Evolutionary conservation across 2,888 invertebrate species (phyloP).

Genomic region (Hypomecis punctinalis): DNA sequence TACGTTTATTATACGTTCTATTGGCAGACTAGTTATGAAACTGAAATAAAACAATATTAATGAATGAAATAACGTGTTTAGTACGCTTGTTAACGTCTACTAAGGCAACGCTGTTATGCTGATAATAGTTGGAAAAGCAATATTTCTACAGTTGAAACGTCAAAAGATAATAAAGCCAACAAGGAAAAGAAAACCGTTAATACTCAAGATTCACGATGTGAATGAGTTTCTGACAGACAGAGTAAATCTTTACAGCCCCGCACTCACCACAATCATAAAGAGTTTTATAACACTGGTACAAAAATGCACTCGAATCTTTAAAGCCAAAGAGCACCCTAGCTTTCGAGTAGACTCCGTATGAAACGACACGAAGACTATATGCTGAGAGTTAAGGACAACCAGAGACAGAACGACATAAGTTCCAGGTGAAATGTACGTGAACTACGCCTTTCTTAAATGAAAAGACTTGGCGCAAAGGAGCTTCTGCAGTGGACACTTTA

Average conservation of each 20-base stretch:
- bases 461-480: slow-evolving; percentile 5
- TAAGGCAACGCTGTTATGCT: neutral
- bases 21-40: slow-evolving; percentile 14
- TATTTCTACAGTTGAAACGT: neutral
- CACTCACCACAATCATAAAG: slow-evolving; percentile 2
- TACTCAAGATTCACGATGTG: neutral
- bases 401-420: slow-evolving; percentile 14
- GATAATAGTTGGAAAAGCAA: neutral
- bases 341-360: slow-evolving; percentile 4
- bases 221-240: neutral
- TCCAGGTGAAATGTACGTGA: slow-evolving; percentile 3
- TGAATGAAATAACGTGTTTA: slow-evolving; percentile 2
- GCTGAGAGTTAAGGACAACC: neutral
- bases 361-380: slow-evolving; percentile 11
- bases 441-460: neutral
- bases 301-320: slow-evolving; percentile 17
- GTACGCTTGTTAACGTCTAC: slow-evolving; percentile 4
- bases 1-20: slow-evolving; percentile 2
- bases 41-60: slow-evolving; percentile 19
- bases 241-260: slow-evolving; percentile 2
- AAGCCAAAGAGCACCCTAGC: slow-evolving; percentile 18
- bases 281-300: slow-evolving; percentile 9
- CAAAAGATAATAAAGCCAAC: neutral
- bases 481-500: slow-evolving; percentile 25
- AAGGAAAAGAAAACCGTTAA: neutral